Conservation (phyloP, 2,888 invertebrate genomes). For the Ochropleura leucogaster region DNA sequence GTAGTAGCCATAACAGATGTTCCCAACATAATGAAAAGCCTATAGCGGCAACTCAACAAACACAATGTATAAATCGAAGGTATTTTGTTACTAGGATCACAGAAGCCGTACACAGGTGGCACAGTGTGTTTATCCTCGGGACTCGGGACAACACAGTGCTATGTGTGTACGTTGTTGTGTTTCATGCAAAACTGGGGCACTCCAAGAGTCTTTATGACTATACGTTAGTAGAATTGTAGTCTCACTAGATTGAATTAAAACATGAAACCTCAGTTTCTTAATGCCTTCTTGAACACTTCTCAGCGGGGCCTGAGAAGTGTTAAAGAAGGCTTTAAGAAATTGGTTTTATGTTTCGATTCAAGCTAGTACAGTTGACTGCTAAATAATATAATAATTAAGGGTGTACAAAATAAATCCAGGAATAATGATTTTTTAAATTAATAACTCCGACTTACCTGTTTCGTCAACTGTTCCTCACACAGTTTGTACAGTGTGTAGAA, state of each 20-base stretch:
- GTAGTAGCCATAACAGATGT: no score
- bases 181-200: not conserved
- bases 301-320: not conserved
- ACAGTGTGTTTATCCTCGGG: not conserved
- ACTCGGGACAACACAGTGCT: not conserved
- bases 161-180: not conserved
- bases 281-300: no score
- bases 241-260: no score
- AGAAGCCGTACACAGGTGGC: slow-evolving; percentile 13
- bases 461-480: slow-evolving; percentile 99
- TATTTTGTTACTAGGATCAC: slow-evolving; percentile 29
- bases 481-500: slow-evolving; percentile 99
- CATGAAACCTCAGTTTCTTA: no score
- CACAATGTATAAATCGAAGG: slow-evolving; percentile 2
- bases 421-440: not conserved
- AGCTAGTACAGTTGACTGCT: not conserved
- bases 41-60: not conserved
- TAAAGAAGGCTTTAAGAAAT: not conserved
- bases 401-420: not conserved
- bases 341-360: not conserved
- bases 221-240: not conserved
- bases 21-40: not conserved
- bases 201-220: not conserved
- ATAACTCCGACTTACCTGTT: slow-evolving; percentile 92
- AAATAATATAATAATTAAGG: not conserved